Base-by-base conservation (phyloP, 2,113 vertebrate species). In the Isichthys henryi region DNA sequence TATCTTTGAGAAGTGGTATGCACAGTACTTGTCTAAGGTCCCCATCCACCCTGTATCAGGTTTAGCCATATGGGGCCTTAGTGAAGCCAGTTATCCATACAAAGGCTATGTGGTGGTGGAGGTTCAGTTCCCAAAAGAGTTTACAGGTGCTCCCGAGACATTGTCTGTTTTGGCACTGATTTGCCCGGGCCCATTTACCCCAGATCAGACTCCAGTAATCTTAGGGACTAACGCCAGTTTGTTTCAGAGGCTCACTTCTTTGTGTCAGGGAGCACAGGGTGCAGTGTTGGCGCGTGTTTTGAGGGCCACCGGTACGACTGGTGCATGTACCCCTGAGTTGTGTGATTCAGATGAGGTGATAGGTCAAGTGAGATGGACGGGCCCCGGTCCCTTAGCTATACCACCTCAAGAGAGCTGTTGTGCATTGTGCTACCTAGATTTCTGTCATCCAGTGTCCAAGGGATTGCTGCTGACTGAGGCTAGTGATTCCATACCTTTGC, bases 1-100 rank as follows among this genome's bases (percentile, higher is more conserved):
- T 9, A 87, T 91, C 11, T 91, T 89, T 88, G 90, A 91, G 31
- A 56, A 70, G 5, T 90, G 88, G 90, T 88, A 88, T 88, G 21
- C 1, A 1, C 86, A 89, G 21, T n/a, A 90, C 9, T 52, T 91
- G 84, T 46, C 83, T 23, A 13, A 89, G 35, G 80, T 89, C 62
- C 90, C 52, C 2, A 83, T 90, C 27, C 48, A 85, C 15, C 90
- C 87, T 21, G 90, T 90, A 8, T 58, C 70, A 8, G 53, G 62
- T 48, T 50, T 88, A 86, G 74, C 56, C 21, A 58, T 58, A 23
- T 58, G 56, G 56, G 56, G 56, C 23, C 21, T 23, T 8, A 58
- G 56, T 66, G 87, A 90, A 10, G 52, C 77, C 46, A 90, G 90
- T 48, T 86, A 90, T 70, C 87, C 80, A 3, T 90, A 90, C 53